Evolutionary conservation across 2,113 vertebrate genomes (phyloP), one percentile per base, ranked within the genome.

Genomic region (Cinclus mexicanus): DNA sequence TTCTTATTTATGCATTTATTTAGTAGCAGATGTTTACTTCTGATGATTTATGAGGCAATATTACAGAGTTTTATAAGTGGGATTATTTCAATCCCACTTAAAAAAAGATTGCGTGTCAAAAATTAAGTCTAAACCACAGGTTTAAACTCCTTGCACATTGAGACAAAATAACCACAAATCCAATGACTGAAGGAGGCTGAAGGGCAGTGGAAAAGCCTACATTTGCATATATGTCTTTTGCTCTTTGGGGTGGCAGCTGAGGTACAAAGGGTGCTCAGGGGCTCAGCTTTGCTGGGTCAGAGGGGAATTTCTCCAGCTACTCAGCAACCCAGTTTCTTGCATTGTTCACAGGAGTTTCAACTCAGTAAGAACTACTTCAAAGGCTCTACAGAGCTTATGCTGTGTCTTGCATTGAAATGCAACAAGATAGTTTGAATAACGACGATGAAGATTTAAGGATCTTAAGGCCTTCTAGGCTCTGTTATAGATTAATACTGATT

Each of bases 401-500:
- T 69, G 24, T 84, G 56, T 71, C 63, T 77, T 59, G 71, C 53
- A 93, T 5, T 76, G 64, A 95, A 92, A 87, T 18, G 25, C 78
- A 94, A 81, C 57, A 87, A 91, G 76, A 28, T 46, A 61, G 37
- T 87, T 91, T 92, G 78, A 92, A 92, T 25, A 76, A 70, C 10
- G 18, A 78, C 25, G 20, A 86, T 33, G 67, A 92, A 91, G 78
- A 88, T 82, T 96, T 94, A 93, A 83, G 56, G 81, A 94, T 78
- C 41, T 15, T 39, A 87, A 65, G 14, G 49, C 26, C 42, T 94
- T 87, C 52, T 52, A 79, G 46, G 60, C 20, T 94, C 84, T 61
- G 41, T 68, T 93, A 79, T 83, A 85, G 91, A 89, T 71, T 86
- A 87, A 80, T 14, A 68, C 28, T 33, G 47, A 69, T 89, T 92